Evolutionary conservation across 2,888 invertebrate species (phyloP).

Genomic region (Lutraria lutraria): DNA sequence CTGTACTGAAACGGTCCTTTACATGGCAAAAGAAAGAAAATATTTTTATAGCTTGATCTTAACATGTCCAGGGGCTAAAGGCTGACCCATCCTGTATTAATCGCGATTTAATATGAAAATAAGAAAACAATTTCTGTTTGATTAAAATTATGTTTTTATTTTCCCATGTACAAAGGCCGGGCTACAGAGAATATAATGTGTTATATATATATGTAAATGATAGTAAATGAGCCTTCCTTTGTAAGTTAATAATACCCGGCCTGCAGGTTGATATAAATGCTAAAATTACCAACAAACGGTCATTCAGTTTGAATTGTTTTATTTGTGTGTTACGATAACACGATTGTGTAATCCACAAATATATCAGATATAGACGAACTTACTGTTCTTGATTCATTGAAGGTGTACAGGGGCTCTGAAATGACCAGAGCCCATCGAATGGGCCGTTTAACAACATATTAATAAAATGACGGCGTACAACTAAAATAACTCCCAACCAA

Average conservation of each 20-base stretch:
- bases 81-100: not conserved
- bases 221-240: not conserved
- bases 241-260: not conserved
- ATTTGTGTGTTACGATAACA: too few species aligned
- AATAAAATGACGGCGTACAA: too few species aligned
- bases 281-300: not conserved
- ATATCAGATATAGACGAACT: too few species aligned
- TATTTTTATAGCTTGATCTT: not conserved
- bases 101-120: not conserved
- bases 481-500: too few species aligned
- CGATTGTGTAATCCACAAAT: too few species aligned
- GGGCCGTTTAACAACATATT: too few species aligned
- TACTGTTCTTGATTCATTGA: too few species aligned
- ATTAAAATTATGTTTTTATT: not conserved
- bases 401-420: too few species aligned
- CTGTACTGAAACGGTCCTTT: not conserved
- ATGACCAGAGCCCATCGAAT: too few species aligned
- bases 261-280: not conserved
- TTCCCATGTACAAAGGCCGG: not conserved
- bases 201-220: not conserved
- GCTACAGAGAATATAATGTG: not conserved
- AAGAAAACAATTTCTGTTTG: not conserved
- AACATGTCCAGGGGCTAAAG: slow-evolving; percentile 7
- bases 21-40: not conserved
- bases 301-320: not conserved